Base-by-base conservation (phyloP, 2,797 vertebrate species). In the Benthosema pterotum region DNA sequence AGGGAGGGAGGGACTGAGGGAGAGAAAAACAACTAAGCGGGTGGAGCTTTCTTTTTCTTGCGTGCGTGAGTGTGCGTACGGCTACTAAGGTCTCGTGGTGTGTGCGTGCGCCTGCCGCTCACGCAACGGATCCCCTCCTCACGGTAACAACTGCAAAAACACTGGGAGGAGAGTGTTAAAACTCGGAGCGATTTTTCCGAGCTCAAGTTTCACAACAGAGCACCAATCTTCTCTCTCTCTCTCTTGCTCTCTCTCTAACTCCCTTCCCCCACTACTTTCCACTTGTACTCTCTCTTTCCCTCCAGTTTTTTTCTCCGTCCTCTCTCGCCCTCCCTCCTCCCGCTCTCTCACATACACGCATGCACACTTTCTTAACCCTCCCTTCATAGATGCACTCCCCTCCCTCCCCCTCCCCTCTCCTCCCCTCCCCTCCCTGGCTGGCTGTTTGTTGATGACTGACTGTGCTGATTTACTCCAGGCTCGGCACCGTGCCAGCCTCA, bases 131-230 rank as follows among this genome's bases (percentile, higher is more conserved):
- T 79, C 83, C 87, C 75, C 74, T 87, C 80, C 77, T 75, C 88
- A 88, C 78, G 85, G 84, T 82, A 89, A 89, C 88, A 90, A 89
- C 83, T 91, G 83, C 79, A 88, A 90, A 90, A 88, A 91, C 87
- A 87, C 83, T 71, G 82, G 69, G 22, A 25, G 74, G 55, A 69
- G 83, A 86, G 87, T 86, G 86, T 88, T 86, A 84, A 82, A n/a
- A 89, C 75, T 85, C 80, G 0, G 82, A 83, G 80, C 83, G 77
- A 77, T 87, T 87, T 87, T 87, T 85, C 84, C 77, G 45, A 87
- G 81, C 80, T 90, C 83, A 78, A 60, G 83, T 88, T 92, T 91
- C 88, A 92, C 83, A 91, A 88, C 86, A 90, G 72, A 87, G 77
- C 69, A 79, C 75, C 71, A 67, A 77, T 77, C 55, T 78, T 78